Percentiles rank a stretch among this genome's conserved stretches.
Evolutionary conservation across 2,888 invertebrate genomes (phyloP).

Genomic region (Drosophila cognata): DNA sequence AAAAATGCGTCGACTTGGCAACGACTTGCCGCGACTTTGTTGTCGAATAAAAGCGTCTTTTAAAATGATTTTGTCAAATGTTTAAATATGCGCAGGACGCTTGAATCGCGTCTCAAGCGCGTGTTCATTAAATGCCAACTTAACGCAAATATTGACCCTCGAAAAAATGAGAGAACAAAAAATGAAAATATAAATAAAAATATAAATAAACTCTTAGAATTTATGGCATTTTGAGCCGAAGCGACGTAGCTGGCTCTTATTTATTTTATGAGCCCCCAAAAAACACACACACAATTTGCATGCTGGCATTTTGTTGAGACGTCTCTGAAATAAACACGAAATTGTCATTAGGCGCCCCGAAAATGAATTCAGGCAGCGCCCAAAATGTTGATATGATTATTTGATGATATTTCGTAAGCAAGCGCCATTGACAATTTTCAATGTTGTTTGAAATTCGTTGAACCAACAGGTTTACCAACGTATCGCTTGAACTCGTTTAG

Average conservation of each 20-base stretch:
- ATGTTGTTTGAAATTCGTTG: conserved; percentile 47
- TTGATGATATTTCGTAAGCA: conserved; percentile 39
- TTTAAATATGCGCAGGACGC: conserved; percentile 55
- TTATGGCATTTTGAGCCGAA: conserved; percentile 62
- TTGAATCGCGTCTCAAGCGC: conserved; percentile 19
- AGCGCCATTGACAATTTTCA: conserved; percentile 52
- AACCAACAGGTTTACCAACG: conserved; percentile 67
- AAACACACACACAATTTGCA: conserved; percentile 64
- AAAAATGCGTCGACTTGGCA: conserved; percentile 32
- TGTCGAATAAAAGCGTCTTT: conserved; percentile 27
- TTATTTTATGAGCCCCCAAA: conserved; percentile 66
- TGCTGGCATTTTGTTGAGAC: conserved; percentile 68
- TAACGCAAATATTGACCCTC: conserved; percentile 75
- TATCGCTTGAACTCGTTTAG: conserved; percentile 57
- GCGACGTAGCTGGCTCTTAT: conserved; percentile 45
- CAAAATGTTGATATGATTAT: conserved; percentile 41
- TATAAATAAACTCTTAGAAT: conserved; percentile 67
- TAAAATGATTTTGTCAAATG: conserved; percentile 71
- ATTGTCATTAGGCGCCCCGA: conserved; percentile 68
- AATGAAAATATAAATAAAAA: conserved; percentile 34
- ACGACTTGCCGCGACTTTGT: conserved; percentile 52
- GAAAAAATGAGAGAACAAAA: conserved; percentile 21
- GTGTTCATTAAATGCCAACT: conserved; percentile 57
- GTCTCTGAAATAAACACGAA: conserved; percentile 62
- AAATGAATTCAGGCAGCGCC: conserved; percentile 26